A percentile compares a stretch with the other conserved stretches of the same genome.
Conservation (phyloP, 2,888 invertebrate species). For the Tetragonisca angustula region DNA sequence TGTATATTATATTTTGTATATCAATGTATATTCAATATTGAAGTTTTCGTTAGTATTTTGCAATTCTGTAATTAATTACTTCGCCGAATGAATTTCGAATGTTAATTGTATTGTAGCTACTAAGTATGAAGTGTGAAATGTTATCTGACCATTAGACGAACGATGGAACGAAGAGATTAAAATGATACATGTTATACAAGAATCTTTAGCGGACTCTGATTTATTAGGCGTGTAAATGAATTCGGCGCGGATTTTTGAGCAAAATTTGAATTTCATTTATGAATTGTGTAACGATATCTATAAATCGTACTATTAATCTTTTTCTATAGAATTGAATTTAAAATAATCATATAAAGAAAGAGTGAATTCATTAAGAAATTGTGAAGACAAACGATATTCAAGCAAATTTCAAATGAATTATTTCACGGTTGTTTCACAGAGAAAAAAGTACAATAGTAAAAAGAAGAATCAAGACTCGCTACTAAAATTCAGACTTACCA, state of each 20-base stretch:
- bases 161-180: background rate
- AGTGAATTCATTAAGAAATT: no score
- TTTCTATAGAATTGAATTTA: background rate
- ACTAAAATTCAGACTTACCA: conserved; percentile 6
- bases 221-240: background rate
- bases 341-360: no score
- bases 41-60: background rate
- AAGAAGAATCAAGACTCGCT: background rate
- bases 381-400: no score
- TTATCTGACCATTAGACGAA: background rate
- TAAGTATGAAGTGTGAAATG: background rate
- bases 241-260: background rate
- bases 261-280: background rate
- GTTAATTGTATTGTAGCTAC: background rate
- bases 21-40: no score
- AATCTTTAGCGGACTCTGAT: background rate
- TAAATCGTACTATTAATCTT: background rate
- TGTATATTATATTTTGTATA: no score
- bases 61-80: background rate
- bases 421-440: background rate
- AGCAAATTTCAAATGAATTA: background rate
- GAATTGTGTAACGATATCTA: background rate
- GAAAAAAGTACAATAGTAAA: background rate
- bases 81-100: background rate
- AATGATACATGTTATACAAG: background rate